A percentile compares a stretch with the other conserved stretches of the same genome.
phyloP scores from a whole-genome alignment of 2,113 vertebrate species.

The Clarias gariepinus region DNA sequence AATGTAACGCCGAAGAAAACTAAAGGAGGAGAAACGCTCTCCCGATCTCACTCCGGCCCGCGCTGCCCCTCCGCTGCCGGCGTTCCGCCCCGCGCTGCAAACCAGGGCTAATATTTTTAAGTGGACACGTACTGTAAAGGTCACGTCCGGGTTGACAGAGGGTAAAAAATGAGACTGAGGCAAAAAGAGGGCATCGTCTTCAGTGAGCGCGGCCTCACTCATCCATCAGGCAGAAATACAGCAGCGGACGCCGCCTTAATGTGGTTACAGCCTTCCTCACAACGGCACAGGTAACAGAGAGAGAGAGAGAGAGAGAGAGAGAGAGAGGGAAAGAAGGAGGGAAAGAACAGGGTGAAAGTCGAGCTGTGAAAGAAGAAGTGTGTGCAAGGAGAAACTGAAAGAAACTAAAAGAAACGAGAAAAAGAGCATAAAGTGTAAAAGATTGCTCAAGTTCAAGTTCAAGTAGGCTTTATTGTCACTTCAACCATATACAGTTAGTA shows the following conservation, averaged over 20 bases:
- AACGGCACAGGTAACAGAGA: slow-evolving; percentile 27
- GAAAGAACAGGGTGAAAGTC: too few relatives aligned
- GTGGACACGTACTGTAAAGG: slow-evolving; percentile 2
- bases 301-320: not conserved
- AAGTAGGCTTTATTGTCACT: too few relatives aligned
- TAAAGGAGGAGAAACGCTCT: not conserved
- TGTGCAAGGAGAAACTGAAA: not conserved
- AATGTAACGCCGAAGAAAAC: not conserved
- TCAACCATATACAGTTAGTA: too few relatives aligned
- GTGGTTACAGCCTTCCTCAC: slow-evolving; percentile 43
- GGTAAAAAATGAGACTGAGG: not conserved
- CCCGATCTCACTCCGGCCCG: not conserved
- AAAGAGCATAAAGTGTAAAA: too few relatives aligned
- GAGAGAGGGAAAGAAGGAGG: not conserved
- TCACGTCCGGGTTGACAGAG: slow-evolving; percentile 17
- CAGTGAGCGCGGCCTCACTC: slow-evolving; percentile 8
- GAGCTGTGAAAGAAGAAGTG: not conserved
- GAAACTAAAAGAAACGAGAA: not conserved
- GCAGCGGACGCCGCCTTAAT: slow-evolving; percentile 31
- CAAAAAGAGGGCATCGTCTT: slow-evolving; percentile 10
- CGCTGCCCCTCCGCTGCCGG: not conserved
- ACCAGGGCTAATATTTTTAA: slow-evolving; percentile 12
- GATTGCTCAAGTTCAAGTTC: too few relatives aligned
- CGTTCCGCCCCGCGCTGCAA: not conserved
- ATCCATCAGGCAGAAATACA: slow-evolving; percentile 19